Conservation (phyloP, 2,888 invertebrate genomes). For the Pseudococcus jackbeardsleyi region DNA sequence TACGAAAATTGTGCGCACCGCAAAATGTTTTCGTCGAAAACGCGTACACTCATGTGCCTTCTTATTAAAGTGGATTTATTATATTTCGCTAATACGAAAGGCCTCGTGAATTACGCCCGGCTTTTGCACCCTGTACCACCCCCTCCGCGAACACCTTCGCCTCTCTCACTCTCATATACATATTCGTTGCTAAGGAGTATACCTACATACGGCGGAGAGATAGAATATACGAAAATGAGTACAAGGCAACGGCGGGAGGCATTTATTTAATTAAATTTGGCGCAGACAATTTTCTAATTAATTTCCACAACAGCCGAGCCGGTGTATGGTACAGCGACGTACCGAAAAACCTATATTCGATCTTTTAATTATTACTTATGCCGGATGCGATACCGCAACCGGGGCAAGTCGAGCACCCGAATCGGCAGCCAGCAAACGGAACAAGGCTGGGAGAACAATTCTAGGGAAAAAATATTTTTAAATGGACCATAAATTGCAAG, state of each 20-base stretch:
- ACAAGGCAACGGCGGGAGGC: background rate
- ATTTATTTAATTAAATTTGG: constrained; percentile 45
- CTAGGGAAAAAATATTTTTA: constrained; percentile 28
- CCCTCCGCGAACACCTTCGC: background rate
- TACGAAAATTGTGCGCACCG: constrained; percentile 25
- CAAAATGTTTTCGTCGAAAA: constrained; percentile 14
- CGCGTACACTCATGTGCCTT: background rate
- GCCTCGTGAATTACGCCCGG: background rate
- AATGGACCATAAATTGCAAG: constrained; percentile 44
- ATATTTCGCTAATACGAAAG: constrained; percentile 42
- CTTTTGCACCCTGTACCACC: background rate
- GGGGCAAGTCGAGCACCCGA: background rate
- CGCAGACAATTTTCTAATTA: constrained; percentile 50
- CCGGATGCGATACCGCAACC: background rate
- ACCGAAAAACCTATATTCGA: constrained; percentile 24
- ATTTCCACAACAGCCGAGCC: background rate
- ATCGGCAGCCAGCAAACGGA: background rate
- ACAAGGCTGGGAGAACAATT: background rate
- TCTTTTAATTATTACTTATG: constrained; percentile 13
- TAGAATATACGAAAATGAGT: background rate
- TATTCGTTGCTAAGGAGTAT: constrained; percentile 38
- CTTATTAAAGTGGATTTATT: constrained; percentile 48
- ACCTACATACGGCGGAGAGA: background rate
- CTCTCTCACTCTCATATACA: background rate
- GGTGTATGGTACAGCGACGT: background rate